Base-by-base conservation (phyloP, 2,888 invertebrate genomes). In the Achlya flavicornis region DNA sequence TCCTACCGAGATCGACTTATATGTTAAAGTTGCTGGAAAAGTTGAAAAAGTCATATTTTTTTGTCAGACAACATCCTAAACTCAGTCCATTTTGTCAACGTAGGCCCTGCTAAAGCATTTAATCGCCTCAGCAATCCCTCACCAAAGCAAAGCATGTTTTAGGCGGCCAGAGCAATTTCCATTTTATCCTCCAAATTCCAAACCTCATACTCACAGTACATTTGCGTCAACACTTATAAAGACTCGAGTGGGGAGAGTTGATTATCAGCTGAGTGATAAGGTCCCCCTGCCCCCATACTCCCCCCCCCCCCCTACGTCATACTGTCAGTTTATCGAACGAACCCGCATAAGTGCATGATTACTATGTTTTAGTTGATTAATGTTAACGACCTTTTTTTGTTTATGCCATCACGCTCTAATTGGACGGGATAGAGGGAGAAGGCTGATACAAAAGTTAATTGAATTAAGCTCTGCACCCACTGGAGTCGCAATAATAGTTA, bases 221-320 rank as follows among this genome's bases (percentile, higher is more conserved):
- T 67, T 80, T 82, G 71, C 87, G 86, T 88, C 87, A 88, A 79
- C 77, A 72, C 78, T 80, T 76, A 82, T 84, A 78, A 81, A 85
- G 81, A 86, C 84, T 80, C 81, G 74, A 70, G 69, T 71, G 71
- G 80, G 81, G 79, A 77, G 77, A 72, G 78, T 80, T 83, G 89
- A 89, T 89, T 89, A 89, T 89, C 89, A 88, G 80, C 73, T 76
- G 80, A 73, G 79, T 84, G 90, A 89, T 88, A 88, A 86, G 77
- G 66, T 66, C 70, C 64, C 71, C 64, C 77, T 69, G 61, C 61
- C 63, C 63, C 61, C 59, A 65, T 63, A 63, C 62, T 41, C 59
- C 64, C 62, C 43, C 59, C 64, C 61, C 64, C 61, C 59, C 62
- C 64, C 67, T 65, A 19, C 16, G 53, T 19, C 53, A 53, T 53